Base-by-base conservation (phyloP, 2,888 invertebrate genomes). In the Eupsilia transversa region DNA sequence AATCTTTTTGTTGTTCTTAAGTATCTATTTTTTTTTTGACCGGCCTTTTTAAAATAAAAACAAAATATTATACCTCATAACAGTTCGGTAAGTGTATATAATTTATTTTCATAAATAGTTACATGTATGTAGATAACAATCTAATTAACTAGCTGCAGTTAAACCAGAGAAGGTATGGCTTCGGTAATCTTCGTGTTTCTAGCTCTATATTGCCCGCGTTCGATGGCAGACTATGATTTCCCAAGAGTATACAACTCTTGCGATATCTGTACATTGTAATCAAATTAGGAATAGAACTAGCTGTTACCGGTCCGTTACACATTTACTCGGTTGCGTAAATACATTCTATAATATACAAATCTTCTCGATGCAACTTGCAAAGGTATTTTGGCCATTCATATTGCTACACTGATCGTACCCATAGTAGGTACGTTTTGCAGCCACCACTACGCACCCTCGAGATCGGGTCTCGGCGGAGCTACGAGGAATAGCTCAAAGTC, bases 401-500 rank as follows among this genome's bases (percentile, higher is more conserved):
- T 57, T 41, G n/a, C 5, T 65, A 65, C 17, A 43, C 17, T 43
- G 35, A 63, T 63, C 33, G 35, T 79, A 38, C 43, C n/a, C 5
- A 35, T 30, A 46, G 23, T 46, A 52, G 27, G 35, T 70, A 52
- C 33, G n/a, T 63, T 46, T 23, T 38, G 43, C 12, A 12, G 23
- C 33, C 59, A 68, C 17, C 17, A 54, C 43, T 80, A 74, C 3
- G 70, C 49, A 41, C 81, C 70, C 20, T 84, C 74, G 52, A 84
- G 67, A 74, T 82, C 82, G 12, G 76, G 77, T 10, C 82, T 61
- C 52, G 82, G 71, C 10, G 71, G 82, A 49, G 71, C 72, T 52
- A 63, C 38, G 6, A 85, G 20, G 14, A 64, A 27, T 9, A 96
- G 95, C 80, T 96, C 96, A 64, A 96, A 92, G 77, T 96, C 96